Conservation (phyloP, 2,113 vertebrate species). For the Oostethus manadensis region DNA sequence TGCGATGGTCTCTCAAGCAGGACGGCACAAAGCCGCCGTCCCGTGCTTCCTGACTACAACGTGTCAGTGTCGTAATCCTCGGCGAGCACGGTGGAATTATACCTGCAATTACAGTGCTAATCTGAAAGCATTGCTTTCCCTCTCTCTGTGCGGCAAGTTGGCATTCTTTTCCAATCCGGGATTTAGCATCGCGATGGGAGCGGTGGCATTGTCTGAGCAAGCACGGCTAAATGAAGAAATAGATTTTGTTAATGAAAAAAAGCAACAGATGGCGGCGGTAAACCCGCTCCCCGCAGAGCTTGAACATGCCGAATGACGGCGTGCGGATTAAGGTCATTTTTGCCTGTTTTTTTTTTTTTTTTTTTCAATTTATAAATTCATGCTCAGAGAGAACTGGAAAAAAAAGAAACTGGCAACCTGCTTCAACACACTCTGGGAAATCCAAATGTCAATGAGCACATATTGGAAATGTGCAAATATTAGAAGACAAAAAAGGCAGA, state of each 20-base stretch:
- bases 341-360: slow-evolving; percentile 63
- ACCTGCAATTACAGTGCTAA: slow-evolving; percentile 65
- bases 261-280: slow-evolving; percentile 70
- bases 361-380: slow-evolving; percentile 73
- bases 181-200: slow-evolving; percentile 58
- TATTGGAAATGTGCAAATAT: slow-evolving; percentile 62
- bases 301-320: slow-evolving; percentile 57
- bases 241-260: slow-evolving; percentile 76
- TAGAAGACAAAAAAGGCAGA: slow-evolving; percentile 25
- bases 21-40: slow-evolving; percentile 11
- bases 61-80: slow-evolving; percentile 51
- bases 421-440: slow-evolving; percentile 55
- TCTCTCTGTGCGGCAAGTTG: slow-evolving; percentile 49
- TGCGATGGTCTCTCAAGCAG: background rate
- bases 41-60: slow-evolving; percentile 44
- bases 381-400: slow-evolving; percentile 49
- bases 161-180: slow-evolving; percentile 60
- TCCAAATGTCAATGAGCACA: slow-evolving; percentile 66
- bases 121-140: slow-evolving; percentile 49
- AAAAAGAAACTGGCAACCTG: slow-evolving; percentile 48
- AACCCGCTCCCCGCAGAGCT: slow-evolving; percentile 63
- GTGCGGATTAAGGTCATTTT: slow-evolving; percentile 72
- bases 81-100: slow-evolving; percentile 56
- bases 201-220: slow-evolving; percentile 64
- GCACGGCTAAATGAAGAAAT: slow-evolving; percentile 67